These are phyloP conservation scores for Melangyna quadrimaculata DNA, from an alignment of 2,888 invertebrate species.

Conservation along the genomic window DNA sequence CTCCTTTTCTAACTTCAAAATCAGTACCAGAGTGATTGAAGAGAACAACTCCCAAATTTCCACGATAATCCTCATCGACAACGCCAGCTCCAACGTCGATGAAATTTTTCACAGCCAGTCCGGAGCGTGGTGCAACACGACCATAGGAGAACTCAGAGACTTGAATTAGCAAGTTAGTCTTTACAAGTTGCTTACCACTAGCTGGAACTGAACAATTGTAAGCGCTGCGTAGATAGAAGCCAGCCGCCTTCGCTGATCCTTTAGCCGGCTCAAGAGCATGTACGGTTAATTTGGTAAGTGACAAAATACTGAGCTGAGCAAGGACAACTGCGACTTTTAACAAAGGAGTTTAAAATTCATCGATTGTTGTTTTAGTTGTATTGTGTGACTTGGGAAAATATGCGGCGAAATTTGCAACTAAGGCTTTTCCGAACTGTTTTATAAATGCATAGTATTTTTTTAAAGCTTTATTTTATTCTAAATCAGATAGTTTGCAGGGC, in stretches of 20 bases:
- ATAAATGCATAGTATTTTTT: too few species aligned
- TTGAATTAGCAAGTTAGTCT: conserved; percentile 95
- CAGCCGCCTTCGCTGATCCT: conserved; percentile 93
- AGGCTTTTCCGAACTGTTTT: too few species aligned
- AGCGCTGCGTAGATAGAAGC: conserved; percentile 93
- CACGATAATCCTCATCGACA: conserved; percentile 96
- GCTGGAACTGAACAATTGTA: conserved; percentile 93
- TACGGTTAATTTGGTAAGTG: conserved; percentile 89
- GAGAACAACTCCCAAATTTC: conserved; percentile 95
- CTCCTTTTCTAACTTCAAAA: conserved; percentile 91
- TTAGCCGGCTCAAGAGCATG: conserved; percentile 91
- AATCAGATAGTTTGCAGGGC: too few species aligned
- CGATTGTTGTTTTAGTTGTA: too few species aligned
- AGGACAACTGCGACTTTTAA: background rate
- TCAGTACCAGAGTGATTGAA: conserved; percentile 95
- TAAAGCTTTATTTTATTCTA: too few species aligned
- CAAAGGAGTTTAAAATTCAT: background rate
- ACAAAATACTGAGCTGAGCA: background rate
- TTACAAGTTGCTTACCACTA: conserved; percentile 91
- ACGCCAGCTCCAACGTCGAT: conserved; percentile 99
- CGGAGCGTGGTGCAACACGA: conserved; percentile 94
- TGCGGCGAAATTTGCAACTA: too few species aligned
- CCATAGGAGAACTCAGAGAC: conserved; percentile 96
- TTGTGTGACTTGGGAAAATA: too few species aligned
- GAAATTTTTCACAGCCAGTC: conserved; percentile 95